phyloP scores from a whole-genome alignment of 2,797 vertebrate species.

The Syndactyla subalaris region DNA sequence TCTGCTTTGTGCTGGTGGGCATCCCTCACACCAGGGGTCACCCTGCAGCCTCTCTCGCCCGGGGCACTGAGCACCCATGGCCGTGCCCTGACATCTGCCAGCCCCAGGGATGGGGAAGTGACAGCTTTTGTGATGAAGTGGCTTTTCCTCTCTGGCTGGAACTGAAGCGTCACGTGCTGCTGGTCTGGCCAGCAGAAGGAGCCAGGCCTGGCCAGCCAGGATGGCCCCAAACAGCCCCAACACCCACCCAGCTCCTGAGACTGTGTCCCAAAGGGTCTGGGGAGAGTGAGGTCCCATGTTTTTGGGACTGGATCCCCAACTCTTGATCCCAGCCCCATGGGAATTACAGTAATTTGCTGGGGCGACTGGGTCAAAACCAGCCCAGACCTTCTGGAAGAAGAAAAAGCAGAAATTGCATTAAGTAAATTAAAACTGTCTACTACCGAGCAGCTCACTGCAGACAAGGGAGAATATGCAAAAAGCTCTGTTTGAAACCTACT shows the following conservation, averaged over 20 bases:
- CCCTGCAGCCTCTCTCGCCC: background rate
- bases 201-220: background rate
- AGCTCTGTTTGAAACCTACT: slow-evolving; percentile 82
- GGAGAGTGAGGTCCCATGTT: background rate
- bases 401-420: slow-evolving; percentile 64
- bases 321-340: background rate
- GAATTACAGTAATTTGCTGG: background rate
- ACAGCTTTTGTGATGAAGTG: background rate
- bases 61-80: rapidly evolving
- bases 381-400: slow-evolving; percentile 23
- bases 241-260: rapidly evolving
- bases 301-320: rapidly evolving
- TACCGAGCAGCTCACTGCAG: slow-evolving; percentile 87
- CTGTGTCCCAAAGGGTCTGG: background rate
- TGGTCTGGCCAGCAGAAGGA: rapidly evolving
- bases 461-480: slow-evolving; percentile 68
- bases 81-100: rapidly evolving
- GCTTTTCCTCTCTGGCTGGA: background rate
- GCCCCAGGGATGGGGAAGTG: rapidly evolving
- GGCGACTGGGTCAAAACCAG: slow-evolving; percentile 38
- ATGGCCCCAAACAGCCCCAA: background rate
- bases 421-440: slow-evolving; percentile 77
- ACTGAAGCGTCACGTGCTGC: background rate
- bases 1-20: background rate
- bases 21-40: background rate